A percentile compares a stretch with the other conserved stretches of the same genome.
Evolutionary conservation across 1,140 invertebrate species (phyloP).

Genomic region (Sinella curviseta): DNA sequence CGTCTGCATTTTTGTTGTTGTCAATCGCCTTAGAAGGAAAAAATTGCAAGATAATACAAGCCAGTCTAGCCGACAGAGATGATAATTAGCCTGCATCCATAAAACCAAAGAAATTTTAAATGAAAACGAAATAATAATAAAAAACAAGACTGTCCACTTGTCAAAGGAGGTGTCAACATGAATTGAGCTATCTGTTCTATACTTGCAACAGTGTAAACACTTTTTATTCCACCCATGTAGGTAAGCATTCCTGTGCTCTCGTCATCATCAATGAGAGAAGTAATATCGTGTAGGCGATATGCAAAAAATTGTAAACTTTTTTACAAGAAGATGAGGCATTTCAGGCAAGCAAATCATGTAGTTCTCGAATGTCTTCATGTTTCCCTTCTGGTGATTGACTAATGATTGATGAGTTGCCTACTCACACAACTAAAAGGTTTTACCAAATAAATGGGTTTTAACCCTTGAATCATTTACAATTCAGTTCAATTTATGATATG

Average conservation of each 20-base stretch:
- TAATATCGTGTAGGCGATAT: background rate
- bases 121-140: background rate
- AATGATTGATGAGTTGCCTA: slow-evolving; percentile 3
- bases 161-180: slow-evolving; percentile 8
- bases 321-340: background rate
- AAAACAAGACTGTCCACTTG: slow-evolving; percentile 19
- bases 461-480: too few relatives aligned
- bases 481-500: too few relatives aligned
- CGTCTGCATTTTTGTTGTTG: too few relatives aligned
- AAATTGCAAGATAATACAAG: background rate
- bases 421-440: too few relatives aligned
- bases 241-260: background rate
- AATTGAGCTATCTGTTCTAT: background rate
- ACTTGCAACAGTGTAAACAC: too few relatives aligned
- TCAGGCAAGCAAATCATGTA: background rate
- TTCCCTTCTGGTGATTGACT: background rate
- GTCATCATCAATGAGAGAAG: background rate
- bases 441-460: too few relatives aligned
- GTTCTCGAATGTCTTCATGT: background rate
- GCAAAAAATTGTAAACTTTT: background rate
- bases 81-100: too few relatives aligned
- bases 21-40: too few relatives aligned
- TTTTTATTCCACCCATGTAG: too few relatives aligned
- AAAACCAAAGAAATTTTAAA: background rate
- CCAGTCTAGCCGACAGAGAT: too few relatives aligned